Base-by-base conservation (phyloP, 2,113 vertebrate species). In the Empidonax traillii region DNA sequence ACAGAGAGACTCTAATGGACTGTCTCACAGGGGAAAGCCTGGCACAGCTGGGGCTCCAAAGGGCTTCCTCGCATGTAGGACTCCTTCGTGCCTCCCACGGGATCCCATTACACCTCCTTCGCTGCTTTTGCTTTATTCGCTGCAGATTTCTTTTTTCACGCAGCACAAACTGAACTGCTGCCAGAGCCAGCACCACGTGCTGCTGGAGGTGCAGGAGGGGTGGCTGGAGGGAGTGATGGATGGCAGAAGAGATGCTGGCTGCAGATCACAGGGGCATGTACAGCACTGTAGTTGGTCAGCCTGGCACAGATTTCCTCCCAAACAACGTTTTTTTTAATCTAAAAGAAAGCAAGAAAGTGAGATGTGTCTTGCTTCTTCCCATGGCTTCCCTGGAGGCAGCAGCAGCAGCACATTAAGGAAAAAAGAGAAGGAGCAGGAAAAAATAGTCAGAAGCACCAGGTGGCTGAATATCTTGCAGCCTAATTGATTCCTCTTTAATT, bases 401-500 rank as follows among this genome's bases (percentile, higher is more conserved):
- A 72, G 94, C 91, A 72, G 91, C 89, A 81, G 85, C 88, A n/a
- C 39, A 27, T 90, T 73, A 88, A 92, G 78, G 63, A 71, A 65
- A 58, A 91, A 87, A 49, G 44, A 89, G 91, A 75, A 85, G 85
- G 78, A 91, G 91, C 76, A 77, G 73, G 84, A 89, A 87, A 86
- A 96, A 94, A 90, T 69, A 83, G 85, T 73, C 89, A 89, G 82
- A 80, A 91, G 95, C 90, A 91, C 87, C 95, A 96, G 95, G 93
- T 95, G 94, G 94, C 85, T 85, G 81, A 93, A 66, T 87, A 90
- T 87, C 90, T 91, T 18, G 67, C 92, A 83, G 93, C 51, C 68
- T 96, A 95, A 97, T 94, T 94, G 94, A 93, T 96, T 96, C 87
- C 92, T 94, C 91, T 96, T 96, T 95, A 91, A 96, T 96, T 96